Evolutionary conservation across 2,888 invertebrate species (phyloP), one percentile per base, ranked within the genome.

Genomic region (Serripes groenlandicus): DNA sequence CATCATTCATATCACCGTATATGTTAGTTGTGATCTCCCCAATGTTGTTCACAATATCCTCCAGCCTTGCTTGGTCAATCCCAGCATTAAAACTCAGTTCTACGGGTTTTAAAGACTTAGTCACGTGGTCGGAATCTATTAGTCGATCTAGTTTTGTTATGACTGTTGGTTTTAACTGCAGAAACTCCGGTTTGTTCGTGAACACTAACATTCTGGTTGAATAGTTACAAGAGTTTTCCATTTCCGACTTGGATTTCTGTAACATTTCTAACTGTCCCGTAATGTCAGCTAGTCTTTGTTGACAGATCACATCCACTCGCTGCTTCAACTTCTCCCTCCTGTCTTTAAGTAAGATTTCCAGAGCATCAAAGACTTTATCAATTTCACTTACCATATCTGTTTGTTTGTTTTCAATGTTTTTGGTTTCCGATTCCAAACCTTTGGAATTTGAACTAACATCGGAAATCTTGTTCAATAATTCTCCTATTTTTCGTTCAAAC

Each of bases 131-230:
- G 3, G 78, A 52, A 42, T 86, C 76, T n/a, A 85, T 75, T 30
- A 88, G 75, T 37, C 78, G 66, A 5, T 79, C 54, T 3, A 90
- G 74, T 60, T 87, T 80, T 11, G 74, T 76, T 3, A 88, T 32
- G n/a, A 90, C 84, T 9, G 83, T 75, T 23, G 75, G 56, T 56
- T 86, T 83, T 21, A 90, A 68, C 49, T 85, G 81, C 1, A 90
- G 80, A 73, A 90, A 90, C 60, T 90, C 89, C 18, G 87, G 85
- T 66, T 88, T 85, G 68, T 86, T 90, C 2, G 89, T 90, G 32
- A 88, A 90, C 3, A 86, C 83, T 11, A 88, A 58, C 76, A 88
- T 88, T 60, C 89, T 81, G 28, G 85, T 87, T 23, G 87, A 82
- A 73, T 88, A 90, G 62, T 88, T 86, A 56, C 86, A 86, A 11